Conservation (phyloP, 2,888 invertebrate species). For the Macaria liturata region DNA sequence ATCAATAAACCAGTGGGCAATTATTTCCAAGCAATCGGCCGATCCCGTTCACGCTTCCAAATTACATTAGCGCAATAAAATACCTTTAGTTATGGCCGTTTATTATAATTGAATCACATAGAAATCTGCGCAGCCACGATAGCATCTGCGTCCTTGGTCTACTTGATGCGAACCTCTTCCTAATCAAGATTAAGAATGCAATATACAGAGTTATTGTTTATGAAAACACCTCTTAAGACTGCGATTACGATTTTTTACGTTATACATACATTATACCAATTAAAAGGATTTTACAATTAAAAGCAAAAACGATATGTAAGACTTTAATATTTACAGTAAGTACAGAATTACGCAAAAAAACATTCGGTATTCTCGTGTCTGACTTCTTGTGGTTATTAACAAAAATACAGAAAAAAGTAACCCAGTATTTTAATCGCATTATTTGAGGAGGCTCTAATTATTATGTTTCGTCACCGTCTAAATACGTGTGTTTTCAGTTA, state of each 20-base stretch:
- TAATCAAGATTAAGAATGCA: constrained; percentile 18
- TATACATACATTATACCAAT: no score
- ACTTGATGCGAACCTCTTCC: constrained; percentile 27
- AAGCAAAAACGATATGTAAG: no score
- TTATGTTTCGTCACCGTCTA: background rate
- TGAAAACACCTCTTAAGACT: no score
- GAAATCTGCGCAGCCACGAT: constrained; percentile 29
- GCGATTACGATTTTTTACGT: no score
- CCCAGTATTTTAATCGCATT: constrained; percentile 6
- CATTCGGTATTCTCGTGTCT: no score
- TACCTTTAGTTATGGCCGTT: constrained; percentile 16
- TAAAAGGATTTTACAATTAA: no score
- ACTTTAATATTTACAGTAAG: no score
- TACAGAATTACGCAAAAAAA: no score
- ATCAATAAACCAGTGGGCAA: constrained; percentile 26
- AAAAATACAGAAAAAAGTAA: no score
- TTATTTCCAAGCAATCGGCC: constrained; percentile 23
- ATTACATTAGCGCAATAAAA: constrained; percentile 25
- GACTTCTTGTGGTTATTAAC: no score
- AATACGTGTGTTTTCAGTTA: constrained; percentile 3
- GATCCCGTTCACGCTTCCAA: constrained; percentile 31
- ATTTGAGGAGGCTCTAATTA: constrained; percentile 8
- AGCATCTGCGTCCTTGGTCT: constrained; percentile 32
- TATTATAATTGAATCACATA: constrained; percentile 34
- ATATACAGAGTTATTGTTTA: background rate